Evolutionary conservation across 2,113 vertebrate species (phyloP).

Genomic region (Phodopus roborovskii): DNA sequence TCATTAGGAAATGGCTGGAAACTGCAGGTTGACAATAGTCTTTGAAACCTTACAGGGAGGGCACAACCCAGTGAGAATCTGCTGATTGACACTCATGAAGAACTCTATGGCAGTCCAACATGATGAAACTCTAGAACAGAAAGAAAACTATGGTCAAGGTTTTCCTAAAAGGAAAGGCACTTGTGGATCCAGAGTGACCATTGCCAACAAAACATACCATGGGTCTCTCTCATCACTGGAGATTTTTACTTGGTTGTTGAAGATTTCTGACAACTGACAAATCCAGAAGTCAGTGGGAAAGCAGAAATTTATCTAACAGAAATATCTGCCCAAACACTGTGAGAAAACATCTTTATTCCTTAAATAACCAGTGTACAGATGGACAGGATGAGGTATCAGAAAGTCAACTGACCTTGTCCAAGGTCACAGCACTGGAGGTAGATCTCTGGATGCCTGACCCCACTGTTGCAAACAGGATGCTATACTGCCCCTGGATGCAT

Average conservation of each 20-base stretch:
- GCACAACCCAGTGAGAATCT: background rate
- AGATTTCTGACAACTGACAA: background rate
- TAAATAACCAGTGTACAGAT: background rate
- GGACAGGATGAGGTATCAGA: background rate
- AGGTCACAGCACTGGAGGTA: background rate
- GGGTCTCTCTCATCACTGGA: background rate
- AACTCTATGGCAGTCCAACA: background rate
- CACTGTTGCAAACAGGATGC: background rate
- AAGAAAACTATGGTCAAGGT: background rate
- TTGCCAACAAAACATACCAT: background rate
- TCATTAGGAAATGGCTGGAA: background rate
- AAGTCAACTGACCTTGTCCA: background rate
- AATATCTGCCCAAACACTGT: background rate
- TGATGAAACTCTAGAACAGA: background rate
- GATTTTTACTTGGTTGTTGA: background rate
- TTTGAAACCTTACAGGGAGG: rapidly evolving
- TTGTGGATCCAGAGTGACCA: background rate
- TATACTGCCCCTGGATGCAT: background rate
- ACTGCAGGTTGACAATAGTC: rapidly evolving
- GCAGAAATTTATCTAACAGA: background rate
- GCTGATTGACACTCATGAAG: background rate
- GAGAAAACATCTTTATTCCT: background rate
- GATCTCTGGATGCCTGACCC: background rate
- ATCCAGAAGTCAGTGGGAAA: background rate
- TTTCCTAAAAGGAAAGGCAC: background rate